Percentiles rank a stretch among this genome's conserved stretches.
These are phyloP conservation scores for Hephaestus fuliginosus DNA, from an alignment of 2,797 vertebrate species.

Conservation along the genomic window DNA sequence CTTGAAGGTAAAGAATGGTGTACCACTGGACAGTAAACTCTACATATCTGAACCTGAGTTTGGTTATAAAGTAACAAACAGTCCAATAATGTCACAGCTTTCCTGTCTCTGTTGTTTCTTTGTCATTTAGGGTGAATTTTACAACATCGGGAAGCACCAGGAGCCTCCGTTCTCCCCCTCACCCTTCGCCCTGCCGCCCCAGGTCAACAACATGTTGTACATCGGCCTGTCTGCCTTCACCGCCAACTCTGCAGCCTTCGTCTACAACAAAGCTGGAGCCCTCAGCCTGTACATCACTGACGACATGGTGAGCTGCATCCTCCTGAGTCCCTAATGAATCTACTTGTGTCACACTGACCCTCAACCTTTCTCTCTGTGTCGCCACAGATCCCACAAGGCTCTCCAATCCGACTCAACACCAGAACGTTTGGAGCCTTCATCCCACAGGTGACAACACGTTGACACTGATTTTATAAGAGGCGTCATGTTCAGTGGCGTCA, in stretches of 20 bases:
- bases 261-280: constrained; percentile 85
- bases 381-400: constrained; percentile 79
- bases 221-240: constrained; percentile 88
- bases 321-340: neutral
- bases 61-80: neutral
- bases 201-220: constrained; percentile 86
- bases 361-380: neutral
- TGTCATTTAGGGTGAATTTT: constrained; percentile 83
- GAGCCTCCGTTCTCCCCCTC: constrained; percentile 85
- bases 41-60: neutral
- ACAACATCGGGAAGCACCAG: constrained; percentile 83
- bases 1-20: constrained; percentile 79
- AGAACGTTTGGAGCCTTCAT: constrained; percentile 80
- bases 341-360: neutral
- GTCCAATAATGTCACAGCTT: neutral
- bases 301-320: constrained; percentile 82
- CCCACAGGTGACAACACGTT: constrained; percentile 77
- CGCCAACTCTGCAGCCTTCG: constrained; percentile 87
- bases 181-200: constrained; percentile 80
- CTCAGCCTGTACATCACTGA: constrained; percentile 85
- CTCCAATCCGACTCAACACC: constrained; percentile 84
- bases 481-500: neutral
- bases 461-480: neutral
- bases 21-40: neutral
- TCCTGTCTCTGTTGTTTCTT: neutral